These are phyloP conservation scores for Podargus strigoides DNA, from an alignment of 2,797 vertebrate species.

Conservation along the genomic window DNA sequence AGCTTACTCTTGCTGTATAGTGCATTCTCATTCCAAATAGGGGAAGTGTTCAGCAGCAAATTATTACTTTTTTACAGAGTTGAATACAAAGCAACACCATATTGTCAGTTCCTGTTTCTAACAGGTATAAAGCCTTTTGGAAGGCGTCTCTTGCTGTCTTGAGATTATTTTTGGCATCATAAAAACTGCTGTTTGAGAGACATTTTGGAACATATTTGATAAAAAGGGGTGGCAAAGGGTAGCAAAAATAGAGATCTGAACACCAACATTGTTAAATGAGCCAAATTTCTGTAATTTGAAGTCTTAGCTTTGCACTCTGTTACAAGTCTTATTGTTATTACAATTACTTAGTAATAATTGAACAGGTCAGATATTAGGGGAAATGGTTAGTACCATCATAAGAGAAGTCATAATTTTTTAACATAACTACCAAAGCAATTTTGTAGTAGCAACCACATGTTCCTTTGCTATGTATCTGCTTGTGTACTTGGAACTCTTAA, in stretches of 20 bases:
- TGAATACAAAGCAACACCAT: background rate
- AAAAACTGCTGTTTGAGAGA: background rate
- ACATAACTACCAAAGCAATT: background rate
- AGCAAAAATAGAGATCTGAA: background rate
- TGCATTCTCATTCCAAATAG: background rate
- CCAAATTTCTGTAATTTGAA: background rate
- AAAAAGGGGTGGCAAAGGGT: background rate
- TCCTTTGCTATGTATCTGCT: background rate
- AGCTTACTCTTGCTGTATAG: background rate
- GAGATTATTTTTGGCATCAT: background rate
- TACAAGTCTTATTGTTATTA: background rate
- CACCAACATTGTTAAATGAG: background rate
- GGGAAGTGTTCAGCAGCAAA: background rate
- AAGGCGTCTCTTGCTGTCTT: background rate
- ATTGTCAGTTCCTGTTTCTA: background rate
- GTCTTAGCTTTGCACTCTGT: background rate
- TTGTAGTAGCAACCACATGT: background rate
- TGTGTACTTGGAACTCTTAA: background rate
- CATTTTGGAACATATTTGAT: background rate
- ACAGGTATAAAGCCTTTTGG: background rate
- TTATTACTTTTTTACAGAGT: background rate
- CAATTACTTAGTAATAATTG: background rate
- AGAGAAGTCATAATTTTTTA: background rate
- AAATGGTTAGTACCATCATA: background rate
- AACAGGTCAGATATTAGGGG: background rate